A percentile compares a stretch with the other conserved stretches of the same genome.
phyloP scores from a whole-genome alignment of 2,888 invertebrate species.

The Ennomos quercinarius region DNA sequence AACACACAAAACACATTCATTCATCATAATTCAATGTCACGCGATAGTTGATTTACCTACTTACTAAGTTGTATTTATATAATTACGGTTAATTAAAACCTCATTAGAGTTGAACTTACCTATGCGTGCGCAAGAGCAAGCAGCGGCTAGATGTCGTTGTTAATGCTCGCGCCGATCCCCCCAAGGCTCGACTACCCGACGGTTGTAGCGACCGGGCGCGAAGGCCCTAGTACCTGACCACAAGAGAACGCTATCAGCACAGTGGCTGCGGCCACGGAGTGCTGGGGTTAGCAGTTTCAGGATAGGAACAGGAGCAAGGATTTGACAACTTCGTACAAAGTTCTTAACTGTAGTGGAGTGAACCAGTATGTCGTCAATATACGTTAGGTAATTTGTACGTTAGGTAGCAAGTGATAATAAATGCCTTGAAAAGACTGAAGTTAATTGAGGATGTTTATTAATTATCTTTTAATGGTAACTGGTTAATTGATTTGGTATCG shows the following conservation, averaged over 20 bases:
- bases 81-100: too few species aligned
- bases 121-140: slow-evolving; percentile 74
- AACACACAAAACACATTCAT: too few species aligned
- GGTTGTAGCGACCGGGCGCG: slow-evolving; percentile 81
- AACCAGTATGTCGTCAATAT: too few species aligned
- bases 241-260: slow-evolving; percentile 68
- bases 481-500: neutral
- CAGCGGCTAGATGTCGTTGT: slow-evolving; percentile 67
- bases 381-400: too few species aligned
- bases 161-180: slow-evolving; percentile 79
- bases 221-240: slow-evolving; percentile 83
- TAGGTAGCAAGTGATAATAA: too few species aligned
- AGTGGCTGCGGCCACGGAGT: slow-evolving; percentile 60
- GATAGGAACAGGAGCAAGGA: slow-evolving; percentile 1
- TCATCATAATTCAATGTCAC: too few species aligned
- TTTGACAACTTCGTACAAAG: neutral
- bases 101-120: slow-evolving; percentile 54
- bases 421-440: too few species aligned
- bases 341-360: too few species aligned
- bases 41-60: too few species aligned
- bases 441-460: neutral
- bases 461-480: neutral
- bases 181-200: slow-evolving; percentile 78
- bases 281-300: slow-evolving; percentile 43
- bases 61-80: too few species aligned